Conservation (phyloP, 2,888 invertebrate species). For the Atrina japonica region DNA sequence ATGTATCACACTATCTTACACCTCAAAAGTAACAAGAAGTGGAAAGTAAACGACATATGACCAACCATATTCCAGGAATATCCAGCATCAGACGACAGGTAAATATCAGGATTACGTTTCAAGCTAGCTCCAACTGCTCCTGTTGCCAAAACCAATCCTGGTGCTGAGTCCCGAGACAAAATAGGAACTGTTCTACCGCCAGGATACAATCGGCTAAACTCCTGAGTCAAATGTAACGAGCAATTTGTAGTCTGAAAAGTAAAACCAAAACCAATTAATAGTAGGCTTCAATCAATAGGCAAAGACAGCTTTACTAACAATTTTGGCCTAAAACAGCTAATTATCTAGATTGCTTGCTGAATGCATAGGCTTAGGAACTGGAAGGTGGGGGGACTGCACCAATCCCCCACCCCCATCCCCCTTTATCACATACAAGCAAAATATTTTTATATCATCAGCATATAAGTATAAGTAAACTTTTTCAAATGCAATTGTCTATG, state of each 20-base stretch:
- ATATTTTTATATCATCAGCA: no score
- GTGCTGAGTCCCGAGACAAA: constrained; percentile 92
- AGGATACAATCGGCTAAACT: constrained; percentile 91
- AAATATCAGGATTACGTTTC: constrained; percentile 82
- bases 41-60: no score
- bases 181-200: constrained; percentile 90
- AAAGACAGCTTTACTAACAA: neutral
- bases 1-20: no score
- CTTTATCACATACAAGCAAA: no score
- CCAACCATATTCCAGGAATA: constrained; percentile 89
- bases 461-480: no score
- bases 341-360: neutral
- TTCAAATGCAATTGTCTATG: no score
- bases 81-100: constrained; percentile 90
- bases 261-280: neutral
- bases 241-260: constrained; percentile 82
- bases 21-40: no score
- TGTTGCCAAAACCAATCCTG: constrained; percentile 93
- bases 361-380: no score
- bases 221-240: constrained; percentile 93
- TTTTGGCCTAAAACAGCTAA: neutral
- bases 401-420: no score
- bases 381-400: no score
- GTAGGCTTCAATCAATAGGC: neutral
- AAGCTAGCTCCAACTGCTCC: constrained; percentile 83